phyloP scores from a whole-genome alignment of 2,888 invertebrate genomes.

The Ochropacha duplaris region DNA sequence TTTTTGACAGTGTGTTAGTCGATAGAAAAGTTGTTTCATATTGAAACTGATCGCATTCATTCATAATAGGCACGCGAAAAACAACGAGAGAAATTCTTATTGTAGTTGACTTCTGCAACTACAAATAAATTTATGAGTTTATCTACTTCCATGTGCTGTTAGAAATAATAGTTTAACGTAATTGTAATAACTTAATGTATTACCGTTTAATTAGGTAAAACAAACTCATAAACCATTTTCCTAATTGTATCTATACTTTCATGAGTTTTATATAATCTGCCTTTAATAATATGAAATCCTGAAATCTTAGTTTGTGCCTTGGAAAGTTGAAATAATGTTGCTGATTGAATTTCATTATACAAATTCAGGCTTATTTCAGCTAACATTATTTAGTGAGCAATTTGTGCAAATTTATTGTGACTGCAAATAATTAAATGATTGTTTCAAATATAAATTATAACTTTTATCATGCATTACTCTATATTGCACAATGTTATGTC shows the following conservation, averaged over 20 bases:
- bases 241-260: neutral
- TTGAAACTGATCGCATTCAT: too few species aligned
- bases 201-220: neutral
- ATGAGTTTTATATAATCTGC: neutral
- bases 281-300: constrained; percentile 16
- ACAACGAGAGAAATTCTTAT: too few species aligned
- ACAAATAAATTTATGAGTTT: neutral
- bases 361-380: constrained; percentile 29
- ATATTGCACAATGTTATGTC: constrained; percentile 81
- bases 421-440: constrained; percentile 70
- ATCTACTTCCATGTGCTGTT: neutral
- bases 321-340: constrained; percentile 54
- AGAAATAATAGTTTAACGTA: neutral
- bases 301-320: constrained; percentile 75
- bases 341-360: constrained; percentile 34
- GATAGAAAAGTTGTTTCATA: too few species aligned
- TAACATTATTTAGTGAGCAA: constrained; percentile 56
- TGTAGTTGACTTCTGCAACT: neutral
- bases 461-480: constrained; percentile 68
- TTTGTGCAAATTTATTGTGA: constrained; percentile 73
- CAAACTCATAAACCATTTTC: neutral
- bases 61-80: too few species aligned
- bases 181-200: neutral
- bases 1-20: too few species aligned
- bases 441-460: constrained; percentile 63